Evolutionary conservation across 2,113 vertebrate species (phyloP).

Genomic region (Trachemys scripta): DNA sequence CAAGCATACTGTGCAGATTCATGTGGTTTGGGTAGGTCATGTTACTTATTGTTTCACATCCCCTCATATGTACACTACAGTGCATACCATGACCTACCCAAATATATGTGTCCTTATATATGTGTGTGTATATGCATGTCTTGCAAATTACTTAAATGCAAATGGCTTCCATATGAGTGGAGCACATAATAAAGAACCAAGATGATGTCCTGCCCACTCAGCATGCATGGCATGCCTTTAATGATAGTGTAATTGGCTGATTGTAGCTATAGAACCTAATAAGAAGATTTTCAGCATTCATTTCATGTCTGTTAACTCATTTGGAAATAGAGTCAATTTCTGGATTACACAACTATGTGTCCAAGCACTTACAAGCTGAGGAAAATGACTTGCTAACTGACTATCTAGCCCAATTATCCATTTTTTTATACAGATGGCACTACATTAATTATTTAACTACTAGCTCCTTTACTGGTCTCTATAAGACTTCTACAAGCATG

Average conservation of each 20-base stretch:
- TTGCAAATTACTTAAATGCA: not conserved
- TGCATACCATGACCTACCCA: not conserved
- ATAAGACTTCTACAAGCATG: not conserved
- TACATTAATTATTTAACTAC: not conserved
- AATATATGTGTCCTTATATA: not conserved
- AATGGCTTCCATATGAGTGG: not conserved
- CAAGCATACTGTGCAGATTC: not conserved
- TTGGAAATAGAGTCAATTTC: not conserved
- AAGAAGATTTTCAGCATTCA: not conserved
- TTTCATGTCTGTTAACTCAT: conserved; percentile 3
- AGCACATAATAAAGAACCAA: not conserved
- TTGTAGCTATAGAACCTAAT: not conserved
- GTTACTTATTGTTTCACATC: not conserved
- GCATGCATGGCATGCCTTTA: not conserved
- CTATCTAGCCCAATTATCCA: not conserved
- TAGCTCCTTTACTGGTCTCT: not conserved
- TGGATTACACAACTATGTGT: not conserved
- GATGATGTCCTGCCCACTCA: not conserved
- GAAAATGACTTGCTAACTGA: not conserved
- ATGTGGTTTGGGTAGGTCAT: not conserved
- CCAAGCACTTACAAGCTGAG: not conserved
- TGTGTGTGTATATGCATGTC: not conserved
- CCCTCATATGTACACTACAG: not conserved
- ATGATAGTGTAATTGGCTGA: not conserved
- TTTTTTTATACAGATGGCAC: not conserved